Percentiles rank a stretch among this genome's conserved stretches.
Conservation (phyloP, 2,113 vertebrate genomes). For the Cephalopholis sonnerati region DNA sequence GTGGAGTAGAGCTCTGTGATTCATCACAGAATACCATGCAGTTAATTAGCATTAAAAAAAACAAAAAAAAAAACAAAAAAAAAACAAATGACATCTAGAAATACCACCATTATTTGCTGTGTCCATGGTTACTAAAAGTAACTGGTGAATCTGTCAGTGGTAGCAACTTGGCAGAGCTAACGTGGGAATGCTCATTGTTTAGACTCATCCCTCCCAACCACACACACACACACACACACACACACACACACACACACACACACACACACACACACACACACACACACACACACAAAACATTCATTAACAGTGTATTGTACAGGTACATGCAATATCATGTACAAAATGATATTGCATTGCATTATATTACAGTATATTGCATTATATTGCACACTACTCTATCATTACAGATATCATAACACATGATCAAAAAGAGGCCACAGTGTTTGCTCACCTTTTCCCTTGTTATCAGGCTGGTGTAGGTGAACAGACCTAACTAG, state of each 20-base stretch:
- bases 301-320: constrained; percentile 11
- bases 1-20: not conserved
- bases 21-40: not conserved
- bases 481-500: constrained; percentile 15
- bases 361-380: constrained; percentile 5
- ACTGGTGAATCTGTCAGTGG: not conserved
- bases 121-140: constrained; percentile 54
- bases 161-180: not conserved
- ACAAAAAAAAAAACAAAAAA: no score
- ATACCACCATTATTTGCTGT: constrained; percentile 29
- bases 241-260: not conserved
- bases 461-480: not conserved
- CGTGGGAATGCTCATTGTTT: constrained; percentile 22
- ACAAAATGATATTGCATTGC: not conserved
- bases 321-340: constrained; percentile 5
- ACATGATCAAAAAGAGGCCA: not conserved
- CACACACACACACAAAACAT: not conserved
- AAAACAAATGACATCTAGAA: constrained; percentile 7
- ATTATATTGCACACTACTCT: constrained; percentile 13
- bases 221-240: not conserved
- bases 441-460: not conserved
- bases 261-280: not conserved
- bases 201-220: not conserved
- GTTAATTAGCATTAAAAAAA: not conserved
- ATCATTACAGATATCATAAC: not conserved